Base-by-base conservation (phyloP, 2,797 vertebrate genomes). In the Schizothorax lantsangensis region DNA sequence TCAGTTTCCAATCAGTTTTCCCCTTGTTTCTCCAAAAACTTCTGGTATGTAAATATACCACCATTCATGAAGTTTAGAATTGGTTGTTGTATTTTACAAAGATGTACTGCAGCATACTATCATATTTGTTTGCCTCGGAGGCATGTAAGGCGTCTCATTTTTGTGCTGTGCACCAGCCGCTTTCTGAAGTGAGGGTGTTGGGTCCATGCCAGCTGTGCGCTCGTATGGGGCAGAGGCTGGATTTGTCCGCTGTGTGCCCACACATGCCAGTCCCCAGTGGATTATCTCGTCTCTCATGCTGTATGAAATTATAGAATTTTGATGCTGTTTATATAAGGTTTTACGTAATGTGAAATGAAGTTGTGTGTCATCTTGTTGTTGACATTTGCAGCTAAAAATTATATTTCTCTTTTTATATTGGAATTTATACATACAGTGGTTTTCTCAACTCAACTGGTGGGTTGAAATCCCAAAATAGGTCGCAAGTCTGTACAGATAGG, bases 251-350 rank as follows among this genome's bases (percentile, higher is more conserved):
- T 21, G 62, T 73, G 68, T 81, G 84, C 68, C 79, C 69, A 81
- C 78, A 59, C 71, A 85, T 38, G 45, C 66, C 79, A 72, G 83
- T 86, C 79, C 59, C 81, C 33, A 23, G 26, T 72, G 80, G 84
- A 88, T 88, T 86, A 88, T 62, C 72, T 83, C 73, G 17, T 62
- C 36, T 79, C 54, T 80, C 19, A 52, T 74, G 66, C 64, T 36
- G n/a, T 66, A 86, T 36, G 68, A 83, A 78, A 83, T 73, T 66
- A 79, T 26, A 21, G 14, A 59, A 54, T 72, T 85, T 36, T 66
- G 73, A 66, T 88, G 72, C 43, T 10, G 54, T 73, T 86, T 86
- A 86, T 80, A 6, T 86, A 88, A 88, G 33, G 54, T 8, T 86
- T 88, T 81, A 64, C 62, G 26, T 85, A 73, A 85, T 30, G 10